Evolutionary conservation across 1,140 invertebrate genomes (phyloP).

Genomic region (Hylaeus volcanicus): DNA sequence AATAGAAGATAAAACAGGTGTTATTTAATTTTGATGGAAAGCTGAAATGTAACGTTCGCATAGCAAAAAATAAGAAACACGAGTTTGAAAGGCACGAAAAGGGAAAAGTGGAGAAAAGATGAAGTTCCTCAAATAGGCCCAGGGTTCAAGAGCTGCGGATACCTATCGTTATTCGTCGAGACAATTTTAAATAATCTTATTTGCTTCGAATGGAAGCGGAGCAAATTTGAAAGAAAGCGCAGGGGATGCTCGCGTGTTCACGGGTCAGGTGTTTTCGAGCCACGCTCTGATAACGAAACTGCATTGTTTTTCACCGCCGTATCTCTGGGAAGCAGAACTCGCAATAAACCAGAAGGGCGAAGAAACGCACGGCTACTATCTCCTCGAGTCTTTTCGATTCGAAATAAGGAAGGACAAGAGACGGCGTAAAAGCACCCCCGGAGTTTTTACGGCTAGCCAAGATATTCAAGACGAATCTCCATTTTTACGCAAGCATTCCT

Average conservation of each 20-base stretch:
- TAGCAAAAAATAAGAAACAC: too few relatives aligned
- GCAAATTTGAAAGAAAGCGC: neutral
- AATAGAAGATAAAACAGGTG: too few relatives aligned
- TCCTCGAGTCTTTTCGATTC: neutral
- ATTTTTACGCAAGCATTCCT: conserved; percentile 3
- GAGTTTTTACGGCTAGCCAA: conserved; percentile 23
- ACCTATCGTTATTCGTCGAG: too few relatives aligned
- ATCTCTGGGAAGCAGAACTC: neutral
- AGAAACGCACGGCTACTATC: neutral
- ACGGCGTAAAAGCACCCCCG: conserved; percentile 16
- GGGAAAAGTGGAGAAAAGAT: too few relatives aligned
- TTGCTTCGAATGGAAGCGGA: neutral
- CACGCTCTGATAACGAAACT: conserved; percentile 29
- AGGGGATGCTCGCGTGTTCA: neutral
- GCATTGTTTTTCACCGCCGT: conserved; percentile 11
- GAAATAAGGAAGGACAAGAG: neutral
- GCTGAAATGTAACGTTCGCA: too few relatives aligned
- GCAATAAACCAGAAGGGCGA: neutral
- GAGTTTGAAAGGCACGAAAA: too few relatives aligned
- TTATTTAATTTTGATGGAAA: too few relatives aligned
- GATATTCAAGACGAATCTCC: conserved; percentile 50
- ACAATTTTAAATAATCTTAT: too few relatives aligned
- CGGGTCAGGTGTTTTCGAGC: neutral
- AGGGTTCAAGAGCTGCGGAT: too few relatives aligned
- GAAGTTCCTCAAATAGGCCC: too few relatives aligned